phyloP scores from a whole-genome alignment of 2,797 vertebrate species.

The Peromyscus aztecus region DNA sequence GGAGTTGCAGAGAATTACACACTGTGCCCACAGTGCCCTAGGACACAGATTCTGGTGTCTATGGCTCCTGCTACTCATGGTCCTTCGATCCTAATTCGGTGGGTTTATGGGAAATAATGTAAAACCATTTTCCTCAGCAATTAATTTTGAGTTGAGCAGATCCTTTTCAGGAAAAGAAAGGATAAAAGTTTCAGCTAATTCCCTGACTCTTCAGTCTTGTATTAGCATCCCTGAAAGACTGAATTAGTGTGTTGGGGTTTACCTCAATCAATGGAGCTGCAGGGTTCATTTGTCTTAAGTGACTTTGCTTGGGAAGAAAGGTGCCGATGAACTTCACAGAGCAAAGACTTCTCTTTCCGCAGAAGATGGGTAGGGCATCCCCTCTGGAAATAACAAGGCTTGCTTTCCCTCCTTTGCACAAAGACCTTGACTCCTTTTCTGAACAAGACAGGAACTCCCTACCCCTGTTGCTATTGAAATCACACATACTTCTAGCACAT shows the following conservation, averaged over 20 bases:
- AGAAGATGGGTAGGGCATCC: not conserved
- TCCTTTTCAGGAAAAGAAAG: conserved; percentile 58
- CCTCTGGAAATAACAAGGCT: not conserved
- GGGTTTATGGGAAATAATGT: conserved; percentile 82
- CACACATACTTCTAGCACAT: not conserved
- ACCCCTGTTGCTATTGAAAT: not conserved
- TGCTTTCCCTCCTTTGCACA: not conserved
- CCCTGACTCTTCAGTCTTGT: conserved; percentile 58
- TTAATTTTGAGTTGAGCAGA: conserved; percentile 78
- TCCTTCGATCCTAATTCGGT: conserved; percentile 73
- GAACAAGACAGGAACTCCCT: not conserved
- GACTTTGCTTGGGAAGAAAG: conserved; percentile 62
- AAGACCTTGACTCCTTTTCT: not conserved
- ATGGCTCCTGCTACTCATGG: conserved; percentile 52
- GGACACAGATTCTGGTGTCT: conserved; percentile 66
- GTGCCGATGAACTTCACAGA: not conserved
- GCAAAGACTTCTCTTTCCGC: not conserved
- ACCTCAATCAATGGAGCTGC: conserved; percentile 67
- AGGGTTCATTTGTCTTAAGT: conserved; percentile 67
- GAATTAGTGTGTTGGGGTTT: conserved; percentile 63
- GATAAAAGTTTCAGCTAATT: conserved; percentile 76
- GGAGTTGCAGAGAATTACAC: conserved; percentile 69
- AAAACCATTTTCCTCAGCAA: conserved; percentile 81
- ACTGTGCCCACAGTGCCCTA: conserved; percentile 71
- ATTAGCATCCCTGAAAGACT: conserved; percentile 65